Conservation (phyloP, 1,140 invertebrate genomes). For the Melanaphis sacchari region DNA sequence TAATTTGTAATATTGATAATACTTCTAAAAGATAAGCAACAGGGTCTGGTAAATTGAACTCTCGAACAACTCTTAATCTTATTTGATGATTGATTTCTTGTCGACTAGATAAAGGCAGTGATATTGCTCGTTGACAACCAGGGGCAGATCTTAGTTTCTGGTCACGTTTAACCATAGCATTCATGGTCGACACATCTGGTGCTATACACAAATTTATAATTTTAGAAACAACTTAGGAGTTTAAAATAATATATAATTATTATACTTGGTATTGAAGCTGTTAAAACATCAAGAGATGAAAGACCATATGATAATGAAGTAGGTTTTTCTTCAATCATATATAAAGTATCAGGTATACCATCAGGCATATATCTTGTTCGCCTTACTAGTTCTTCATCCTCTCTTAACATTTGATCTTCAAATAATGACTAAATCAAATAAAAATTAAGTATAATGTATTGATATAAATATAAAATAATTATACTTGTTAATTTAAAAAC, state of each 20-base stretch:
- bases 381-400: slow-evolving; percentile 75
- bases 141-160: slow-evolving; percentile 83
- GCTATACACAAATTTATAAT: slow-evolving; percentile 65
- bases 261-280: slow-evolving; percentile 64
- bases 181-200: slow-evolving; percentile 76
- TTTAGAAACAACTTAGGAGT: slow-evolving; percentile 60
- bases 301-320: slow-evolving; percentile 61
- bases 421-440: slow-evolving; percentile 71
- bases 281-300: slow-evolving; percentile 64
- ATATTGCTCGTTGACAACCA: slow-evolving; percentile 78
- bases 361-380: slow-evolving; percentile 70
- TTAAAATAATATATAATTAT: slow-evolving; percentile 25
- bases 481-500: not conserved
- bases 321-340: slow-evolving; percentile 84
- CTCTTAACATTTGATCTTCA: slow-evolving; percentile 83
- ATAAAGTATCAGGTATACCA: slow-evolving; percentile 87
- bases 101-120: slow-evolving; percentile 77
- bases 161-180: slow-evolving; percentile 85
- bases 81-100: slow-evolving; percentile 81
- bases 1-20: slow-evolving; percentile 59
- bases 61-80: slow-evolving; percentile 86
- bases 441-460: not conserved
- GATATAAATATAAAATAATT: not conserved
- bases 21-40: slow-evolving; percentile 84
- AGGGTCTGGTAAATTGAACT: slow-evolving; percentile 91